Base-by-base conservation (phyloP, 2,888 invertebrate genomes). In the Drosophila paracracens region DNA sequence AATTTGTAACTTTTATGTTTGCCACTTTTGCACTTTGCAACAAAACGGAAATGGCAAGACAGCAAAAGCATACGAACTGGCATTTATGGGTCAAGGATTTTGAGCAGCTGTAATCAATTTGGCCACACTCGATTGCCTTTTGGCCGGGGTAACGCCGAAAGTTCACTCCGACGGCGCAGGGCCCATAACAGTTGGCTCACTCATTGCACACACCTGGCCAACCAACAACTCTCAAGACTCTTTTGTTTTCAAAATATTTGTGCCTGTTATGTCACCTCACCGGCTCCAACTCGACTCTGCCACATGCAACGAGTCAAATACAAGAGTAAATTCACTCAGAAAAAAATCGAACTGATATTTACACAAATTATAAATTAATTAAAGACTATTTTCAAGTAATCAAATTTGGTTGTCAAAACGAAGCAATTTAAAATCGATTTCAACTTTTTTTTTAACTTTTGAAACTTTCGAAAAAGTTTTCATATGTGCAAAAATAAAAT, bases 71-170 rank as follows among this genome's bases (percentile, higher is more conserved):
- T 48, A 27, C 56, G 36, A 61, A 69, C 43, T 70, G 70, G 66
- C 83, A 59, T 70, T 82, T 74, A 82, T 80, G 79, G 79, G 79
- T 80, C 79, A 80, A 80, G 79, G 79, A 81, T 82, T 76, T 66
- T 58, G 8, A 57, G 67, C 59, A 68, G 69, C 64, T 67, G 69
- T 80, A 82, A 80, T 72, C 81, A 67, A 75, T 79, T 80, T 83
- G 76, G 74, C 71, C 74, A 89, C 88, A 85, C 86, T 89, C 56
- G 74, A 89, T 82, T 88, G 89, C 56, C 62, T 73, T 50, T 58
- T 8, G 13, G 60, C 52, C 56, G 29, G 70, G 60, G 65, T 51
- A 70, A 73, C 67, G 79, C 73, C 50, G 66, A 84, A 69, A 74
- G 74, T 78, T 76, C 77, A 70, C 58, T 31, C 21, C 29, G 61